Base-by-base conservation (phyloP, 2,888 invertebrate genomes). In the Lasioglossum oenotherae region DNA sequence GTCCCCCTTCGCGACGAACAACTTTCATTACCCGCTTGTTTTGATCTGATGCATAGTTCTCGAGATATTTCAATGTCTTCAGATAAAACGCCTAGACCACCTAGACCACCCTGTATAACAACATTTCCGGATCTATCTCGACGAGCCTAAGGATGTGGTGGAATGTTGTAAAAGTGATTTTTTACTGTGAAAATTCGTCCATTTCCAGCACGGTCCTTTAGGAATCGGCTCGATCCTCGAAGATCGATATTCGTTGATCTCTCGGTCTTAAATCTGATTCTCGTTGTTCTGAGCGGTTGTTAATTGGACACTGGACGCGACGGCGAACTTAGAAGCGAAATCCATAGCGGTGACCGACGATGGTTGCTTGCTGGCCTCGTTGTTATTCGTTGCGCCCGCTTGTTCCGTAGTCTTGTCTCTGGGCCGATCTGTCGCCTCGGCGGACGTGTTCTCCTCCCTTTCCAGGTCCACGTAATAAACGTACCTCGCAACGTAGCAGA, bases 401-500 rank as follows among this genome's bases (percentile, higher is more conserved):
- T 89, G 86, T 76, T 84, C 90, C 77, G 88, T 14, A 23, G 49
- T 81, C 90, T 91, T 93, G 91, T 91, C 92, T 88, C 91, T 90
- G 74, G 88, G 44, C 74, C 89, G 90, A 92, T 93, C 93, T 87
- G 82, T 88, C 81, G 89, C 75, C 78, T 86, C 87, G 78, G 71
- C 49, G 44, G 64, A 57, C 57, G 64, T 41, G 76, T 87, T 80
- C 53, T 87, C 78, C 78, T 87, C 84, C 46, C 69, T 86, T 72
- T 90, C 92, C 46, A 94, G 92, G 69, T 94, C 94, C 82, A 96
- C 96, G 95, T 97, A 97, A 87, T 91, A 91, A 74, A 97, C 93
- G 82, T 95, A 95, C 93, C 97, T 96, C 0, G 97, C 97, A 92
- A 96, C 96, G 85, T 96, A 95, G 71, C 96, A 96, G 69, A 97